Percentiles rank a stretch among this genome's conserved stretches.
Conservation (phyloP, 2,797 vertebrate species). For the Sphenodon punctatus region DNA sequence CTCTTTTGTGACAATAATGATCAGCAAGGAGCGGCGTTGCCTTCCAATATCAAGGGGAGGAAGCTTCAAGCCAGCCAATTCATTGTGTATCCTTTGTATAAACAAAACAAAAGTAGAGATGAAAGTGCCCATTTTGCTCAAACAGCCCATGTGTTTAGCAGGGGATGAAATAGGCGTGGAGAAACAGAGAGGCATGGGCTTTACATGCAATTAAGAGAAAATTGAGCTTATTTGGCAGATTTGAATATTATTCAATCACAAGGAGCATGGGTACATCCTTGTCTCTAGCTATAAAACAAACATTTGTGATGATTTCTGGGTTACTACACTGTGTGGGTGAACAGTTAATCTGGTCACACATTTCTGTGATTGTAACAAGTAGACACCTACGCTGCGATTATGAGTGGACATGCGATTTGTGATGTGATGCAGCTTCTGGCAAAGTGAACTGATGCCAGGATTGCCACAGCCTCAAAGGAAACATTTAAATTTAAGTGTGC, state of each 20-base stretch:
- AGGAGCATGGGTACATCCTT: not conserved
- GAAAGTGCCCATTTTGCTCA: not conserved
- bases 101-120: not conserved
- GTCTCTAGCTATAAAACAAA: not conserved
- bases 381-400: constrained; percentile 49
- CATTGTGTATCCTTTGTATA: not conserved
- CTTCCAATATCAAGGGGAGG: not conserved
- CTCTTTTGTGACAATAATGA: not conserved
- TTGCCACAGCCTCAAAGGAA: constrained; percentile 72
- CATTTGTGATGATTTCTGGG: not conserved
- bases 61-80: not conserved
- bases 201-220: not conserved
- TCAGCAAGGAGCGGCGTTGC: too few relatives aligned
- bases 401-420: constrained; percentile 65
- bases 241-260: not conserved
- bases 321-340: not conserved
- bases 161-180: not conserved
- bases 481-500: constrained; percentile 76
- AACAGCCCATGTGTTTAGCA: not conserved
- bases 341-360: constrained; percentile 19
- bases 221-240: not conserved
- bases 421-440: constrained; percentile 72
- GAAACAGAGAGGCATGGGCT: not conserved
- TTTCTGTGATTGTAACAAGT: constrained; percentile 41
- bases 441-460: constrained; percentile 68